Percentiles rank a stretch among this genome's conserved stretches.
Evolutionary conservation across 2,113 vertebrate species (phyloP).

Genomic region (Miniopterus natalensis): DNA sequence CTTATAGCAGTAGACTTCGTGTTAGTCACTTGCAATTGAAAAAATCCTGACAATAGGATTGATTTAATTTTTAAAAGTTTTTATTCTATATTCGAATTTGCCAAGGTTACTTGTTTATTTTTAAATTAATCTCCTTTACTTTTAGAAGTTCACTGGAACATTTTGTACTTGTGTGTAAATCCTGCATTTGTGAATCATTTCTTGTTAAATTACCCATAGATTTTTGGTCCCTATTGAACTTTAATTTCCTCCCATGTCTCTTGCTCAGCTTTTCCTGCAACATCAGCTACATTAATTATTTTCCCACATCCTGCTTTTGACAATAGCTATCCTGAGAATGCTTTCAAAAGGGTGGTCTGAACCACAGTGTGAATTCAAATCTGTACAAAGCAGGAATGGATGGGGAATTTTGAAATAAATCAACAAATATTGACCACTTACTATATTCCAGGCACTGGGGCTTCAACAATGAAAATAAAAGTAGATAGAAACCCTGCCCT

Average conservation of each 20-base stretch:
- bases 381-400: not conserved
- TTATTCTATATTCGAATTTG: slow-evolving; percentile 24
- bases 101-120: slow-evolving; percentile 49
- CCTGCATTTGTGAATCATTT: slow-evolving; percentile 72
- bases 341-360: slow-evolving; percentile 40
- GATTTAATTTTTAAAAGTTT: not conserved
- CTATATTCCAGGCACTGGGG: not conserved
- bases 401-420: not conserved
- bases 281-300: slow-evolving; percentile 51
- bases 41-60: not conserved
- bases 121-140: slow-evolving; percentile 14
- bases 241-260: slow-evolving; percentile 63
- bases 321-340: slow-evolving; percentile 25
- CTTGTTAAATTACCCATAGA: slow-evolving; percentile 65
- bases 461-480: not conserved
- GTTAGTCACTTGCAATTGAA: not conserved
- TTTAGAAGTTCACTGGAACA: slow-evolving; percentile 60
- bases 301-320: slow-evolving; percentile 65
- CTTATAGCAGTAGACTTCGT: not conserved
- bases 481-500: not conserved
- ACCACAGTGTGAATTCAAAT: not conserved
- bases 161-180: slow-evolving; percentile 54
- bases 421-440: not conserved
- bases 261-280: slow-evolving; percentile 66
- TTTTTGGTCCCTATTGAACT: slow-evolving; percentile 50